Evolutionary conservation across 2,888 invertebrate species (phyloP).

Genomic region (Hesperia comma): DNA sequence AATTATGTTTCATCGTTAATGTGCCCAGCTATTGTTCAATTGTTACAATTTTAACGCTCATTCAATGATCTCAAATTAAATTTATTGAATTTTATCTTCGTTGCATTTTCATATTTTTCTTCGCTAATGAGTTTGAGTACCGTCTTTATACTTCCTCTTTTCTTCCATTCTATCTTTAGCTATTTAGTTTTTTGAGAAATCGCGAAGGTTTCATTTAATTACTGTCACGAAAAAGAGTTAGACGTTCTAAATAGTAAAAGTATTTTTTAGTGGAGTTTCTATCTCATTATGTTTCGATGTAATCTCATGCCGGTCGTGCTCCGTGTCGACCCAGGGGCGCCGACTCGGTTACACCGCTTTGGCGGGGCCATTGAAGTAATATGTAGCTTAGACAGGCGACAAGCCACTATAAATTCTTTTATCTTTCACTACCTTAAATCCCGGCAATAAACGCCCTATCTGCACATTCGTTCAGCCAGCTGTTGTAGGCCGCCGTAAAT

Average conservation of each 20-base stretch:
- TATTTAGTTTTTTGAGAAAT: not conserved
- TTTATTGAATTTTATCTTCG: not conserved
- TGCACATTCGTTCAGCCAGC: conserved; percentile 6
- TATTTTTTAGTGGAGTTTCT: conserved; percentile 1
- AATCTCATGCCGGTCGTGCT: conserved; percentile 53
- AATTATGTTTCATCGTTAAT: too few species aligned
- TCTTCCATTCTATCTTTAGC: not conserved
- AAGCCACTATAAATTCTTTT: conserved; percentile 31
- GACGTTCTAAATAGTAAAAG: not conserved
- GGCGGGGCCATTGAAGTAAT: conserved; percentile 47
- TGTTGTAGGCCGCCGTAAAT: conserved; percentile 8
- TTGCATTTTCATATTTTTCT: conserved; percentile 9
- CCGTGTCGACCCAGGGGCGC: conserved; percentile 52
- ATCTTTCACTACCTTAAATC: conserved; percentile 24
- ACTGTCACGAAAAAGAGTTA: not conserved
- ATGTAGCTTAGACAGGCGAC: conserved; percentile 27
- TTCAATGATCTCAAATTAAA: not conserved
- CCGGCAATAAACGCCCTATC: conserved; percentile 19
- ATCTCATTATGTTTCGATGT: conserved; percentile 48
- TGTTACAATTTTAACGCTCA: not conserved
- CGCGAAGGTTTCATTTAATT: conserved; percentile 1
- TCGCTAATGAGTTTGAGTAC: conserved; percentile 8
- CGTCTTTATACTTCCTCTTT: conserved; percentile 1
- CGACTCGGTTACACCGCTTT: conserved; percentile 53
- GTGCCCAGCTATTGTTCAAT: too few species aligned